Evolutionary conservation across 2,113 vertebrate species (phyloP).

Genomic region (Rana temporaria): DNA sequence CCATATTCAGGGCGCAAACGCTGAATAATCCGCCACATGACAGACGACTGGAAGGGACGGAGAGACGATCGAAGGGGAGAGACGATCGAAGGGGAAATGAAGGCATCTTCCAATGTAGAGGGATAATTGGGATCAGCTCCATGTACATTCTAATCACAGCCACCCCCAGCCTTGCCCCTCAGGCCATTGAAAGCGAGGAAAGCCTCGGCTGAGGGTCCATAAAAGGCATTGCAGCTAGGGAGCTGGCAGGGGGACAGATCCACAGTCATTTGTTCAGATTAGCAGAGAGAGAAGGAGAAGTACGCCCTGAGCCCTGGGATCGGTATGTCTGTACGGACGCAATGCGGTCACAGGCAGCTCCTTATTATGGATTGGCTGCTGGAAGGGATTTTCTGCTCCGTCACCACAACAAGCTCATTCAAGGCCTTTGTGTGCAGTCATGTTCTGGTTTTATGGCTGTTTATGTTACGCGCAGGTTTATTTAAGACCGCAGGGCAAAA

Average conservation of each 20-base stretch:
- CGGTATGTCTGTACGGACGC: constrained; percentile 1
- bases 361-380: neutral
- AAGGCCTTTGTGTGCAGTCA: too few relatives aligned
- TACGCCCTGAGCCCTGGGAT: neutral
- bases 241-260: neutral
- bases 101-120: neutral
- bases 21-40: too few relatives aligned
- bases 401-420: too few relatives aligned
- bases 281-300: neutral
- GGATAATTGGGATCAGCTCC: neutral
- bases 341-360: neutral
- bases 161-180: neutral
- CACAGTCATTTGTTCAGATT: neutral
- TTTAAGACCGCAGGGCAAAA: too few relatives aligned
- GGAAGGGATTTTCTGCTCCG: neutral
- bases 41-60: too few relatives aligned
- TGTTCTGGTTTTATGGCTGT: too few relatives aligned
- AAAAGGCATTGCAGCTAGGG: constrained; percentile 2
- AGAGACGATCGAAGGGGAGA: too few relatives aligned
- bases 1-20: too few relatives aligned
- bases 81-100: too few relatives aligned
- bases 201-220: fast-evolving
- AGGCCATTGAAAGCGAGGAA: neutral
- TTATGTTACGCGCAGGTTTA: too few relatives aligned
- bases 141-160: neutral